These are phyloP conservation scores for Baronia brevicornis DNA, from an alignment of 2,888 invertebrate species.

Conservation along the genomic window DNA sequence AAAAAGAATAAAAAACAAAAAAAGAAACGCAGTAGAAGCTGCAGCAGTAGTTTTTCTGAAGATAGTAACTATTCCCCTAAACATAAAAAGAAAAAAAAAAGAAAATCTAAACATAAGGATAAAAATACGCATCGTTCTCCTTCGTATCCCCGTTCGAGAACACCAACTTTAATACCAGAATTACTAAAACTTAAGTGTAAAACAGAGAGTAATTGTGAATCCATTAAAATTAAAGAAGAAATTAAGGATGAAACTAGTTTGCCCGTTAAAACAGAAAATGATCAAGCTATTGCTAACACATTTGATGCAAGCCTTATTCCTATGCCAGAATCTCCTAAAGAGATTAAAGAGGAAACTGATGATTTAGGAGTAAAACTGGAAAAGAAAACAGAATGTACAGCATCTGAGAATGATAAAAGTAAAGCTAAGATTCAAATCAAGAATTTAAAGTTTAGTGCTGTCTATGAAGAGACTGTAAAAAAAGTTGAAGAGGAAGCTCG, in stretches of 20 bases:
- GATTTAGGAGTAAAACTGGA: slow-evolving; percentile 41
- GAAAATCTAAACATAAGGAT: slow-evolving; percentile 45
- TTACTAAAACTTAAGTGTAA: slow-evolving; percentile 19
- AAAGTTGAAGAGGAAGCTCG: slow-evolving; percentile 78
- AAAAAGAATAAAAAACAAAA: slow-evolving; percentile 79
- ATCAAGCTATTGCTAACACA: slow-evolving; percentile 29
- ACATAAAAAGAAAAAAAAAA: slow-evolving; percentile 76
- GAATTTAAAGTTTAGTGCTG: slow-evolving; percentile 79
- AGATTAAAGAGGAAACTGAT: slow-evolving; percentile 26
- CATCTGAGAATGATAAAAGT: slow-evolving; percentile 48
- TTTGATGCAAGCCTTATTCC: slow-evolving; percentile 47
- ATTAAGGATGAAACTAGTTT: slow-evolving; percentile 24
- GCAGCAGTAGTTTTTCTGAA: slow-evolving; percentile 53
- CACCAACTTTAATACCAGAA: slow-evolving; percentile 36
- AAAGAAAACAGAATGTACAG: slow-evolving; percentile 36
- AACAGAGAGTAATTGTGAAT: slow-evolving; percentile 19
- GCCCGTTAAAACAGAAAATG: slow-evolving; percentile 30
- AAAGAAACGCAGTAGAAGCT: slow-evolving; percentile 61
- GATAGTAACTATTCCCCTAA: slow-evolving; percentile 69
- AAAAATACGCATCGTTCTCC: slow-evolving; percentile 38
- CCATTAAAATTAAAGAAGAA: slow-evolving; percentile 29
- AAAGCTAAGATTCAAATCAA: slow-evolving; percentile 80
- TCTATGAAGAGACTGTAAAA: slow-evolving; percentile 79
- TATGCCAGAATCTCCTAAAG: slow-evolving; percentile 61
- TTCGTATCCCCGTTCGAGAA: slow-evolving; percentile 33